These are phyloP conservation scores for Drosophila bocki DNA, from an alignment of 1,140 invertebrate genomes.

Conservation along the genomic window DNA sequence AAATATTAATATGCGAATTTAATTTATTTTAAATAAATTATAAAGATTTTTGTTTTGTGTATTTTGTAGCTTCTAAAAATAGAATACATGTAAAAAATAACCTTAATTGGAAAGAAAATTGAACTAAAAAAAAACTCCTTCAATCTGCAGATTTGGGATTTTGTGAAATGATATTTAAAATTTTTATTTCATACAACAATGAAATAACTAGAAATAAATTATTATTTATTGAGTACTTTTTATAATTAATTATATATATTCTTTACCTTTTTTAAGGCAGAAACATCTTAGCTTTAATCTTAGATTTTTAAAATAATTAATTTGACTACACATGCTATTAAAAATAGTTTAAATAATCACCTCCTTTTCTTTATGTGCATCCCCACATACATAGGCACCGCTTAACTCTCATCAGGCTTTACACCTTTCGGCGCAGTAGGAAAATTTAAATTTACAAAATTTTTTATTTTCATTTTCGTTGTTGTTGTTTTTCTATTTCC, in stretches of 20 bases:
- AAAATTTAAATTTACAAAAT: constrained; percentile 64
- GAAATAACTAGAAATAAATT: too few species aligned
- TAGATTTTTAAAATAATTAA: not conserved
- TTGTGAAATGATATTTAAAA: too few species aligned
- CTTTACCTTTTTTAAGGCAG: not conserved
- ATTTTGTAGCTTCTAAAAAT: too few species aligned
- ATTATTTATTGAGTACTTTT: too few species aligned
- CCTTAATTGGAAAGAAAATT: too few species aligned
- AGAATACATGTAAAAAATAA: too few species aligned
- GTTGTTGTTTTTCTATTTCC: constrained; percentile 42
- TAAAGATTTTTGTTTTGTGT: too few species aligned
- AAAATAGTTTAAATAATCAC: not conserved
- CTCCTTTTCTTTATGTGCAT: constrained; percentile 25
- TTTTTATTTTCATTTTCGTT: constrained; percentile 37
- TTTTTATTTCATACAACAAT: too few species aligned
- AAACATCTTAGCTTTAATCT: not conserved
- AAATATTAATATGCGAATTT: too few species aligned
- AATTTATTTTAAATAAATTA: too few species aligned
- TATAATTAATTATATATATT: not conserved
- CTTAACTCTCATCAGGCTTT: constrained; percentile 69
- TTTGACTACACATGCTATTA: not conserved
- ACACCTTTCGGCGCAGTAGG: constrained; percentile 59
- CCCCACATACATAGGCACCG: constrained; percentile 13
- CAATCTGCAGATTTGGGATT: too few species aligned
- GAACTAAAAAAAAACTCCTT: too few species aligned